Conservation (phyloP, 1,140 invertebrate species). For the Drosophila miranda region DNA sequence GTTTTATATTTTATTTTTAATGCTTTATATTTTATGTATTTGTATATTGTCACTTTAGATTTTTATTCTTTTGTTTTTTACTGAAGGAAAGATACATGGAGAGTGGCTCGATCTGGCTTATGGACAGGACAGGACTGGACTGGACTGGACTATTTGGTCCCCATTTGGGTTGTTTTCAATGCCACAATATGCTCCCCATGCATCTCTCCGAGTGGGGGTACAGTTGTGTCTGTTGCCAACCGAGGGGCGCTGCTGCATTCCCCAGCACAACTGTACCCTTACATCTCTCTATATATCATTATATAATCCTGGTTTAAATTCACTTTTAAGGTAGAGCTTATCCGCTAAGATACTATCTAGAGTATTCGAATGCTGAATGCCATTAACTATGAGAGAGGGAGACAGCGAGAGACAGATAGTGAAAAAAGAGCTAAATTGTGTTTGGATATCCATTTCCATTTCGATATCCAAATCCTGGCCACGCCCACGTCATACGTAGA, state of each 20-base stretch:
- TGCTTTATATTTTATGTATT: slow-evolving; percentile 16
- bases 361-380: slow-evolving; percentile 59
- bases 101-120: slow-evolving; percentile 21
- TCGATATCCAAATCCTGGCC: slow-evolving; percentile 20
- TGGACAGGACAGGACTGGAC: slow-evolving; percentile 40
- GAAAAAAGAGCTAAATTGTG: too few relatives aligned
- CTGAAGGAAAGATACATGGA: slow-evolving; percentile 12
- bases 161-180: slow-evolving; percentile 29
- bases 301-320: slow-evolving; percentile 37
- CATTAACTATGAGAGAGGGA: slow-evolving; percentile 61
- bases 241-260: too few relatives aligned
- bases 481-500: slow-evolving; percentile 82
- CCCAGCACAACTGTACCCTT: background rate
- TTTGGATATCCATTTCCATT: background rate
- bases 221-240: too few relatives aligned
- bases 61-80: slow-evolving; percentile 12
- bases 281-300: slow-evolving; percentile 11
- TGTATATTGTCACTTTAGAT: slow-evolving; percentile 40
- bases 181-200: slow-evolving; percentile 8
- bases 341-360: slow-evolving; percentile 54
- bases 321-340: slow-evolving; percentile 53
- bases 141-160: slow-evolving; percentile 56
- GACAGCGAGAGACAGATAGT: slow-evolving; percentile 24
- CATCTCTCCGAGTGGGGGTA: too few relatives aligned
- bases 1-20: slow-evolving; percentile 14